phyloP scores from a whole-genome alignment of 64 coral and sea anemone genomes.

The Montipora sp. region DNA sequence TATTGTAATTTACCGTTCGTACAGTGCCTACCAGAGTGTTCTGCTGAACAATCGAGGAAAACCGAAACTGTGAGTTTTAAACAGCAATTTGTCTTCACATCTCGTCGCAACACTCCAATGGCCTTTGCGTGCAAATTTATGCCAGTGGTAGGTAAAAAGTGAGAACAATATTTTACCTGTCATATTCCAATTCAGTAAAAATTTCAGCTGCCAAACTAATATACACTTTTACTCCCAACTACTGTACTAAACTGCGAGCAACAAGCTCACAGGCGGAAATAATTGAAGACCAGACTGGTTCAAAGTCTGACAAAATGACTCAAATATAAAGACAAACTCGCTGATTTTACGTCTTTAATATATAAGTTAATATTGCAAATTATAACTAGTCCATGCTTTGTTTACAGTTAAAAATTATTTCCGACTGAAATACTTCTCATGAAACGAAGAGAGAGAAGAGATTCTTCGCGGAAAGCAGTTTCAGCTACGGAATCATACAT shows the following conservation, averaged over 20 bases:
- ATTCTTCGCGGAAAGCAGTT: not conserved
- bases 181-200: not conserved
- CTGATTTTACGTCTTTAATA: not conserved
- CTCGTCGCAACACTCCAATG: not conserved
- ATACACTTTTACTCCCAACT: not conserved
- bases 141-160: conserved; percentile 14
- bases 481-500: not conserved
- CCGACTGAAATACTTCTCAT: not conserved
- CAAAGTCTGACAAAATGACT: not conserved
- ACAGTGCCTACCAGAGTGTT: no score
- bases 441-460: not conserved
- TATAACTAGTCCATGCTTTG: conserved; percentile 7
- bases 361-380: conserved; percentile 25
- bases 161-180: not conserved
- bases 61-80: no score
- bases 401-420: conserved; percentile 10
- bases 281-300: not conserved
- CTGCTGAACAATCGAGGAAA: not conserved
- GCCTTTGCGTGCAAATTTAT: conserved; percentile 48
- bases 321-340: not conserved
- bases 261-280: not conserved
- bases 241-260: not conserved
- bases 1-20: conserved; percentile 13
- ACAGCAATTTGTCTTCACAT: not conserved
- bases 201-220: no score